These are phyloP conservation scores for Catocala fraxini DNA, from an alignment of 2,888 invertebrate genomes.

Conservation along the genomic window DNA sequence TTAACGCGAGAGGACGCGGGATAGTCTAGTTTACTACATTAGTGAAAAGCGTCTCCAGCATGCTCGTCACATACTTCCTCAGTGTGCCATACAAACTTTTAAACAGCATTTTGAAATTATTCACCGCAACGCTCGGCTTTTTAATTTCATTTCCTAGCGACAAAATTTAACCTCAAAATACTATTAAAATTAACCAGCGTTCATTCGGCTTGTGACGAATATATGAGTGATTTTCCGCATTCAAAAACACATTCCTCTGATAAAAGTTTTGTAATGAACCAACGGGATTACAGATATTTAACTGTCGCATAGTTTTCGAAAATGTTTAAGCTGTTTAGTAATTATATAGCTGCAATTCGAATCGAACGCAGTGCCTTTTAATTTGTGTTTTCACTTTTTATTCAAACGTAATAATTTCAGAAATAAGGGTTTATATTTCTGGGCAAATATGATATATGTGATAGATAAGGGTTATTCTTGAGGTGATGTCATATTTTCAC, in stretches of 20 bases:
- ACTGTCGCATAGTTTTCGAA: not conserved
- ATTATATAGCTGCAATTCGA: too few species aligned
- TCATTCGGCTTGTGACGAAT: conserved; percentile 41
- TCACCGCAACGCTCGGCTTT: conserved; percentile 57
- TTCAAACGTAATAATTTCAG: too few species aligned
- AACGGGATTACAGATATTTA: conserved; percentile 2
- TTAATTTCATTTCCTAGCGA: conserved; percentile 59
- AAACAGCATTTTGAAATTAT: conserved; percentile 62
- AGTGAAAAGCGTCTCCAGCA: not conserved
- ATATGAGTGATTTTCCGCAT: conserved; percentile 28
- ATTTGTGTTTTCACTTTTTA: too few species aligned
- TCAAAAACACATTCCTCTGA: conserved; percentile 18
- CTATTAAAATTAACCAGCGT: conserved; percentile 49
- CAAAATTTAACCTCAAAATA: conserved; percentile 50
- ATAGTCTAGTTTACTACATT: too few species aligned
- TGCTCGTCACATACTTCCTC: conserved; percentile 16
- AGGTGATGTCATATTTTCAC: too few species aligned
- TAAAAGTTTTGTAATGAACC: conserved; percentile 13
- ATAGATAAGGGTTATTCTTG: too few species aligned
- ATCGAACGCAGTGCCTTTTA: too few species aligned
- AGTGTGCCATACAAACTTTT: conserved; percentile 44
- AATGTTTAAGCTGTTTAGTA: not conserved
- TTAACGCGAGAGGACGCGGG: too few species aligned
- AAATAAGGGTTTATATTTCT: too few species aligned
- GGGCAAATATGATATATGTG: too few species aligned